Base-by-base conservation (phyloP, 2,797 vertebrate species). In the Atherinosoma microstoma region DNA sequence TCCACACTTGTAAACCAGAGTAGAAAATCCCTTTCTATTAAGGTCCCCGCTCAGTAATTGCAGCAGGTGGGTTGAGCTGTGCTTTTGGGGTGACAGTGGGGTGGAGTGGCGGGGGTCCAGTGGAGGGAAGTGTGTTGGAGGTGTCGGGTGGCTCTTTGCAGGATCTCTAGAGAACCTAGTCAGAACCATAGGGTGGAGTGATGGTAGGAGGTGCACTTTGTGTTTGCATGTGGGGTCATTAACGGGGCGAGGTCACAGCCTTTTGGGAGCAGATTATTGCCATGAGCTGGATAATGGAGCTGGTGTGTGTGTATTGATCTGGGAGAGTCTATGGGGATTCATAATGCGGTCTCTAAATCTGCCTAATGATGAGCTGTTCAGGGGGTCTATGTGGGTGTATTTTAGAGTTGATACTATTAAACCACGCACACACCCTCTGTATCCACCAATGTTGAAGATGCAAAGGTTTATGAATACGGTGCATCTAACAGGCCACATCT, bases 261-360 rank as follows among this genome's bases (percentile, higher is more conserved):
- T 88, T 85, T 82, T 79, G 90, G 92, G 87, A 91, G 83, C 90
- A 83, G 76, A 87, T 92, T 92, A 91, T 83, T 82, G 72, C 84
- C 91, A 89, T 80, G 79, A 93, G 74, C 83, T 82, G 87, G 89
- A 91, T 89, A 89, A 92, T 82, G 90, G 87, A 89, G 82, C 83
- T 71, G 57, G 66, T 84, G 80, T 89, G 80, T 84, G 85, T 75
- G 77, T 80, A 90, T 91, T 91, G 89, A 91, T 92, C 84, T 78
- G 72, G 76, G 71, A 70, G 61, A 66, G 80, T 86, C 87, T 88
- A 35, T 60, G 76, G 85, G 86, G 90, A 87, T 86, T 84, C 67
- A 86, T 90, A 89, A 90, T 90, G 84, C 67, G 53, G 78, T 76
- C 83, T 87, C 82, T 91, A 89, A 92, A 92, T 92, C 88, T 88